phyloP scores from a whole-genome alignment of 2,113 vertebrate species.

The Astur gentilis region DNA sequence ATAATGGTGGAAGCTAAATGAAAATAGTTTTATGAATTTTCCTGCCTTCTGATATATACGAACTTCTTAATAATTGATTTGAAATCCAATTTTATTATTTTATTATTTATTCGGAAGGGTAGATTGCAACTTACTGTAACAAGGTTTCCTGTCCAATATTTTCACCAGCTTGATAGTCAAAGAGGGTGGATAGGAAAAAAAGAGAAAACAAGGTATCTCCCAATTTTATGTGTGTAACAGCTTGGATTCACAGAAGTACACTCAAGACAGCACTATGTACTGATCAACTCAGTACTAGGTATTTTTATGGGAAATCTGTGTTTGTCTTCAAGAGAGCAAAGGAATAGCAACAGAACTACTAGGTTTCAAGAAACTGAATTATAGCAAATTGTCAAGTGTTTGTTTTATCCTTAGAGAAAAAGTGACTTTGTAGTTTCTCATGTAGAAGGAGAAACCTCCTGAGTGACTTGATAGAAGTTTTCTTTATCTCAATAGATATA shows the following conservation, averaged over 20 bases:
- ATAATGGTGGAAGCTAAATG: background rate
- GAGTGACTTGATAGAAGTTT: background rate
- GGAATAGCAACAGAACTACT: background rate
- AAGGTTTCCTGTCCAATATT: background rate
- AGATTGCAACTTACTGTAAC: background rate
- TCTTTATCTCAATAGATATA: background rate
- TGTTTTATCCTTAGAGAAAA: background rate
- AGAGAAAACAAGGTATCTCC: background rate
- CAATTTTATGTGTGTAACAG: background rate
- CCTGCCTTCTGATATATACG: background rate
- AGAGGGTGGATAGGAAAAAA: background rate
- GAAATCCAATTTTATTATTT: background rate
- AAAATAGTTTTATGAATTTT: background rate
- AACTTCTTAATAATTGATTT: background rate
- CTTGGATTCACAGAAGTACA: background rate
- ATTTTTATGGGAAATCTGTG: background rate
- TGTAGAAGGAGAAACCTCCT: background rate
- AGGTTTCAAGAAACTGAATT: background rate
- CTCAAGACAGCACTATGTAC: background rate
- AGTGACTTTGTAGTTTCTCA: background rate
- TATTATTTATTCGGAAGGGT: background rate
- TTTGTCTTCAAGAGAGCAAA: background rate
- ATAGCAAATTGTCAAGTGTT: background rate
- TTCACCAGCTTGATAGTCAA: background rate
- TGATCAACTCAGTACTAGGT: background rate